Percentiles rank a stretch among this genome's conserved stretches.
phyloP scores from a whole-genome alignment of 2,113 vertebrate species.

The Tyto alba region DNA sequence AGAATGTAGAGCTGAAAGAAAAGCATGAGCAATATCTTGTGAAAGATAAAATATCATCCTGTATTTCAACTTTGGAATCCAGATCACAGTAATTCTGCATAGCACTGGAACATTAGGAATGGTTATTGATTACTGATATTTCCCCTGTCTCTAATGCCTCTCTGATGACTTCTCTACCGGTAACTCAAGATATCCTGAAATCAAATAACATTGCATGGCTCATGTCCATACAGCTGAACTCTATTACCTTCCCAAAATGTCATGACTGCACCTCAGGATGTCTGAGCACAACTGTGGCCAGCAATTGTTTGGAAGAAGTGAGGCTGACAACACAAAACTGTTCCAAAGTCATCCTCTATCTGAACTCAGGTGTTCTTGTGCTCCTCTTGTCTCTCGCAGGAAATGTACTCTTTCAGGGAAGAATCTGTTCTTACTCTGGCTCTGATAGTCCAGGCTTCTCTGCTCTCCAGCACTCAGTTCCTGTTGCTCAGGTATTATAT shows the following conservation, averaged over 20 bases:
- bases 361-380: not conserved
- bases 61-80: not conserved
- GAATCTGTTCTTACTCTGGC: not conserved
- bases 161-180: not conserved
- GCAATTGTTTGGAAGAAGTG: not conserved
- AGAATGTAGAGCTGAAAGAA: not conserved
- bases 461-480: not conserved
- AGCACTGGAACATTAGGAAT: not conserved
- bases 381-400: not conserved
- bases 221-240: not conserved
- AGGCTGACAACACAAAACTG: not conserved
- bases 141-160: not conserved
- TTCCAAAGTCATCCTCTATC: not conserved
- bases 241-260: not conserved
- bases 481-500: not conserved
- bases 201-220: not conserved
- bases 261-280: rapidly evolving
- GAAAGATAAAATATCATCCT: not conserved
- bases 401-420: not conserved
- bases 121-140: not conserved
- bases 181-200: not conserved
- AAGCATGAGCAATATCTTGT: not conserved
- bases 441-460: not conserved
- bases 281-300: not conserved
- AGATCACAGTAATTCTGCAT: not conserved